Percentiles rank a stretch among this genome's conserved stretches.
These are phyloP conservation scores for Keiferia lycopersicella DNA, from an alignment of 2,888 invertebrate species.

Conservation along the genomic window DNA sequence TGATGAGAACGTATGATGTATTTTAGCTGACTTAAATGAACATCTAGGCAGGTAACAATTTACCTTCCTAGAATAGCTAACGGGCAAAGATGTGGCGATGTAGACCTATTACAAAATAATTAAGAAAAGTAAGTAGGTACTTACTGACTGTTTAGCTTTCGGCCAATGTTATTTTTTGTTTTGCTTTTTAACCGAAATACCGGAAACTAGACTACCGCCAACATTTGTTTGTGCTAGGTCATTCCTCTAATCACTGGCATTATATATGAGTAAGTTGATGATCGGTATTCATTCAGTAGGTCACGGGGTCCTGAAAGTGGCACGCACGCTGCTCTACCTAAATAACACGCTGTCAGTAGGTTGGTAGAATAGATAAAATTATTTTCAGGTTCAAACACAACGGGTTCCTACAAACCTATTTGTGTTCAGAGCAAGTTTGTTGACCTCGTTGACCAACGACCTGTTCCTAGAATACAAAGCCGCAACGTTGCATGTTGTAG, in stretches of 20 bases:
- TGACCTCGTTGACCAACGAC: slow-evolving; percentile 63
- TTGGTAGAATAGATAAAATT: slow-evolving; percentile 9
- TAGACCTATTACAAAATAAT: background rate
- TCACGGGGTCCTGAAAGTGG: slow-evolving; percentile 22
- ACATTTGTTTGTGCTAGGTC: background rate
- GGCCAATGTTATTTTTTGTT: no score
- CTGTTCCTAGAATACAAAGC: slow-evolving; percentile 50
- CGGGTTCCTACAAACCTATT: slow-evolving; percentile 49
- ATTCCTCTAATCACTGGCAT: slow-evolving; percentile 9
- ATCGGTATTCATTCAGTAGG: slow-evolving; percentile 16
- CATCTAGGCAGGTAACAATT: background rate
- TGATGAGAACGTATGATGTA: slow-evolving; percentile 26
- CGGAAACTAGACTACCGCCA: background rate
- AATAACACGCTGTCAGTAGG: slow-evolving; percentile 1
- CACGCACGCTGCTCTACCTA: slow-evolving; percentile 12
- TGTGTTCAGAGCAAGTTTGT: slow-evolving; percentile 56
- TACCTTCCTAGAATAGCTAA: no score
- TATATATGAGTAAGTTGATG: background rate
- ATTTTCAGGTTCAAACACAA: slow-evolving; percentile 45
- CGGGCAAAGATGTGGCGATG: background rate
- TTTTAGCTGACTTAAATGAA: slow-evolving; percentile 35
- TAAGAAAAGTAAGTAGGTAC: background rate
- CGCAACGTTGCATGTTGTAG: slow-evolving; percentile 25
- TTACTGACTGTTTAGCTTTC: no score
- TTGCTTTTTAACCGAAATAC: background rate